A percentile compares a stretch with the other conserved stretches of the same genome.
Evolutionary conservation across 2,113 vertebrate species (phyloP).

Genomic region (Myrmecophaga tridactyla): DNA sequence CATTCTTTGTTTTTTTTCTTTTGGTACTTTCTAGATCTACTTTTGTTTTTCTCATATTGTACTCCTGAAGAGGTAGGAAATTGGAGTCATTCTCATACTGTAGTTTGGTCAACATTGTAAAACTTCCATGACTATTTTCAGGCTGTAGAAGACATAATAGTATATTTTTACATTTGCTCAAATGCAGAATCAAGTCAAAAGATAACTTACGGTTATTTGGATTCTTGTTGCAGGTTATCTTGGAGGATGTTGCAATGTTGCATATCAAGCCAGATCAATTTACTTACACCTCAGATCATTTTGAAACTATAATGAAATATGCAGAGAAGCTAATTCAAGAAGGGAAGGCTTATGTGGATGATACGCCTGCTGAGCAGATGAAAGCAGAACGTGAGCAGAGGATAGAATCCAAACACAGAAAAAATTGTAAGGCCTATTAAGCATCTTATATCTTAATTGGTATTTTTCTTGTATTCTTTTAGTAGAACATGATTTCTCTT

Average conservation of each 20-base stretch:
- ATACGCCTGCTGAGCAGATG: constrained; percentile 96
- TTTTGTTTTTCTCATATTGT: background rate
- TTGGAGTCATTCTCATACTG: background rate
- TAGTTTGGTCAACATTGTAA: background rate
- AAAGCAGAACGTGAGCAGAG: constrained; percentile 96
- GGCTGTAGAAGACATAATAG: background rate
- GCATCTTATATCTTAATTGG: background rate
- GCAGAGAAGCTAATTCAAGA: constrained; percentile 93
- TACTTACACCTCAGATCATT: constrained; percentile 98
- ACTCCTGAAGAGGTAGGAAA: background rate
- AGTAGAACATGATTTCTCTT: background rate
- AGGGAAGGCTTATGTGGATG: constrained; percentile 95
- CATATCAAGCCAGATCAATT: constrained; percentile 98
- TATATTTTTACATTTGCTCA: constrained; percentile 19
- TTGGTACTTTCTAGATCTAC: background rate
- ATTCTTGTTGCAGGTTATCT: constrained; percentile 90
- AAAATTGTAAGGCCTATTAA: constrained; percentile 88
- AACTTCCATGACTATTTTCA: constrained; percentile 7
- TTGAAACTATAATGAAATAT: constrained; percentile 90
- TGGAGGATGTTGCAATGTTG: constrained; percentile 97
- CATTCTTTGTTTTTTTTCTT: background rate
- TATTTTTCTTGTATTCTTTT: background rate
- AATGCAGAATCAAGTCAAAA: background rate
- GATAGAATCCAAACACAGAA: constrained; percentile 89
- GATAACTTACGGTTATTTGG: background rate